phyloP scores from a whole-genome alignment of 2,888 invertebrate species.

The Seira musarum region DNA sequence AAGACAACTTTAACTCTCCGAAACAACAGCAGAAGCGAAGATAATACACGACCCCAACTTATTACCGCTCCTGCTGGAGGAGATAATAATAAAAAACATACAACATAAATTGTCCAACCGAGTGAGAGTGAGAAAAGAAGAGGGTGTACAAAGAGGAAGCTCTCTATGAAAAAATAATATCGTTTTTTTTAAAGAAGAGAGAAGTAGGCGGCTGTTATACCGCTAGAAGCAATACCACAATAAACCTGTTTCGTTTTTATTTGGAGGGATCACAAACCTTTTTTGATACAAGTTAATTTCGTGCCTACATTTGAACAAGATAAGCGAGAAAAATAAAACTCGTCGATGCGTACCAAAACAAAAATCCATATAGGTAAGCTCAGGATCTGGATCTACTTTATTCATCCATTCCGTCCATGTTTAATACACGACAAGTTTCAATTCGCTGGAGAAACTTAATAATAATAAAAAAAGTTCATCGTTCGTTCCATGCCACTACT shows the following conservation, averaged over 20 bases:
- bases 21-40: slow-evolving; percentile 39
- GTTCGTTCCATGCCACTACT: not conserved
- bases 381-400: not conserved
- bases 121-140: not conserved
- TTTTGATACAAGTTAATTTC: not conserved
- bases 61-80: not conserved
- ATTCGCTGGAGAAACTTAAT: too few species aligned
- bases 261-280: not conserved
- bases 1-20: too few species aligned
- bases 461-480: not conserved
- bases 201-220: slow-evolving; percentile 30
- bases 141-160: not conserved
- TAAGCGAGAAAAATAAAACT: not conserved
- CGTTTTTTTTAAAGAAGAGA: too few species aligned
- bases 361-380: not conserved
- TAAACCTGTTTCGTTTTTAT: not conserved
- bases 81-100: slow-evolving; percentile 34
- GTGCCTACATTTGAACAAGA: not conserved
- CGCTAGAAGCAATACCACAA: not conserved
- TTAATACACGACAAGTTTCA: not conserved
- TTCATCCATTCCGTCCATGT: not conserved
- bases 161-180: too few species aligned
- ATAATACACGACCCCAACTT: slow-evolving; percentile 8
- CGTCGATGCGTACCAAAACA: not conserved
- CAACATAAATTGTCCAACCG: slow-evolving; percentile 31